A percentile compares a stretch with the other conserved stretches of the same genome.
Conservation (phyloP, 2,797 vertebrate genomes). For the Pipistrellus pipistrellus region DNA sequence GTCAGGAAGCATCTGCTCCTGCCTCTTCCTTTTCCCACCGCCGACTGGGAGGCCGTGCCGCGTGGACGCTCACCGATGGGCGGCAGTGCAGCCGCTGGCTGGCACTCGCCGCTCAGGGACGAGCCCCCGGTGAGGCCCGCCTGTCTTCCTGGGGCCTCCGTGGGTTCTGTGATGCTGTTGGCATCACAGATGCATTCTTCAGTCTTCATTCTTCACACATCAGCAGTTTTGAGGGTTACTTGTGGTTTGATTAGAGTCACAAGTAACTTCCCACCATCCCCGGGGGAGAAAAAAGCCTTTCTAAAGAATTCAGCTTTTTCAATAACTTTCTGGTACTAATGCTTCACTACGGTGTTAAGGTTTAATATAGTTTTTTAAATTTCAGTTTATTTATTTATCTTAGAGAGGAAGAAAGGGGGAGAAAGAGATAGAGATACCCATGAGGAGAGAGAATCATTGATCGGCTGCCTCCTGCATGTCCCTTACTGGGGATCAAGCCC, state of each 20-base stretch:
- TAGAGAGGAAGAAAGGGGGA: too few relatives aligned
- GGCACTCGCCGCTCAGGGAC: not conserved
- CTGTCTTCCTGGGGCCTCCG: not conserved
- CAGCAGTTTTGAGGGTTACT: not conserved
- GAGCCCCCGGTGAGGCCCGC: not conserved
- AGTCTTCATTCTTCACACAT: not conserved
- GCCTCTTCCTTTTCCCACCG: not conserved
- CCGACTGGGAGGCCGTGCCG: not conserved
- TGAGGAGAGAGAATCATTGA: too few relatives aligned
- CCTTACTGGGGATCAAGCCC: too few relatives aligned
- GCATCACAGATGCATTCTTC: not conserved
- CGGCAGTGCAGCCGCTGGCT: not conserved
- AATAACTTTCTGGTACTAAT: not conserved
- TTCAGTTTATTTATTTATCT: too few relatives aligned
- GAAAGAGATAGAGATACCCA: too few relatives aligned
- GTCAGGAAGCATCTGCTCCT: not conserved
- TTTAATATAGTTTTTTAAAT: not conserved
- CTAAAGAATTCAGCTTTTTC: slow-evolving; percentile 4
- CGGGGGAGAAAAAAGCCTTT: not conserved
- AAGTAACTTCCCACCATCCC: not conserved
- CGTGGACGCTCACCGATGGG: not conserved
- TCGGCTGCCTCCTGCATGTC: too few relatives aligned
- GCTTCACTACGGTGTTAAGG: slow-evolving; percentile 6
- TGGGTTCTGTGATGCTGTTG: not conserved
- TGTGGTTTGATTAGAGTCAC: not conserved